Evolutionary conservation across 2,888 invertebrate species (phyloP).

Genomic region (Oxyscelio sp.): DNA sequence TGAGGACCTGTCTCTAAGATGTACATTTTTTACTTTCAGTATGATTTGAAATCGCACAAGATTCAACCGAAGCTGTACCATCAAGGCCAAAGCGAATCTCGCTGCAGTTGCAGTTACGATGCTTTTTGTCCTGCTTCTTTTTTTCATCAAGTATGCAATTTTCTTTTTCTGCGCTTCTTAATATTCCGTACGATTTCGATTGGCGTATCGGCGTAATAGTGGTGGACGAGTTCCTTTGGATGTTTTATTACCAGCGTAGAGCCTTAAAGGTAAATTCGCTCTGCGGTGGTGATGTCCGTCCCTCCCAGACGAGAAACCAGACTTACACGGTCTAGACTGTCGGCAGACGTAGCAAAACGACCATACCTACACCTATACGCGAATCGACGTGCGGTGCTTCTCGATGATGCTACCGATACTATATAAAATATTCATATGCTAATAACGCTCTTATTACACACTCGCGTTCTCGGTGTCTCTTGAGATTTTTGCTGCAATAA

Average conservation of each 20-base stretch:
- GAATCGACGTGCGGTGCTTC: conserved; percentile 49
- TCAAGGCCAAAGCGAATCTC: not conserved
- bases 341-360: conserved; percentile 86
- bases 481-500: not conserved
- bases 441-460: conserved; percentile 16
- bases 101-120: conserved; percentile 3
- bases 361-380: conserved; percentile 78
- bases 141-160: conserved; percentile 18
- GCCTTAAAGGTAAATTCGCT: conserved; percentile 82
- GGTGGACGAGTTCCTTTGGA: conserved; percentile 50
- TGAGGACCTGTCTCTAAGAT: no score
- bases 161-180: conserved; percentile 33
- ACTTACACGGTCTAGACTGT: conserved; percentile 84
- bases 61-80: not conserved
- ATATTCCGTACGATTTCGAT: conserved; percentile 40
- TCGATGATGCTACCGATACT: conserved; percentile 61
- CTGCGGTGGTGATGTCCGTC: conserved; percentile 80
- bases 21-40: no score
- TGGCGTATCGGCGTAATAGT: conserved; percentile 44
- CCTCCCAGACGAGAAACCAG: conserved; percentile 77
- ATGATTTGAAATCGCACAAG: not conserved
- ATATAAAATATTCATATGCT: conserved; percentile 54
- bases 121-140: conserved; percentile 7
- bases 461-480: no score
- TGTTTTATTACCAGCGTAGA: conserved; percentile 77